phyloP scores from a whole-genome alignment of 2,888 invertebrate species.

The Apocheima hispidaria region DNA sequence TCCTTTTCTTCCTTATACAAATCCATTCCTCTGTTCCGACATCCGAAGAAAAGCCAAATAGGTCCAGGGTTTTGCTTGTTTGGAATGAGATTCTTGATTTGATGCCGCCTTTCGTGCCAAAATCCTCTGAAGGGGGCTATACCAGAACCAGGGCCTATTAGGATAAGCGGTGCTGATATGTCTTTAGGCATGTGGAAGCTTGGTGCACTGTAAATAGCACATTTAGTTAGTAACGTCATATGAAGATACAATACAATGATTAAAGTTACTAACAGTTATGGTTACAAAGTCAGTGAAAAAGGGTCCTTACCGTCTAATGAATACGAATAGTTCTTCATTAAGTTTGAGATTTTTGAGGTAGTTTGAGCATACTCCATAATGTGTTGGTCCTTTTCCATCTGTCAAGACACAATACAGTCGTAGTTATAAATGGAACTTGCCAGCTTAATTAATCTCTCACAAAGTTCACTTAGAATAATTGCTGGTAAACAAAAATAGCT shows the following conservation, averaged over 20 bases:
- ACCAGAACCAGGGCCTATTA: slow-evolving; percentile 97
- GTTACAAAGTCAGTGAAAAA: neutral
- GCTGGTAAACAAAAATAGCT: no score
- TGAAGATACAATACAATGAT: neutral
- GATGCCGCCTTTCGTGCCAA: slow-evolving; percentile 92
- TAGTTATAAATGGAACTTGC: no score
- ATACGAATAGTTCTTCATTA: slow-evolving; percentile 89
- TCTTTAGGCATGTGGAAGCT: slow-evolving; percentile 94
- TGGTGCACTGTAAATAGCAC: slow-evolving; percentile 88
- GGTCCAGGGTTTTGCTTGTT: slow-evolving; percentile 62
- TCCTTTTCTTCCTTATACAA: slow-evolving; percentile 93
- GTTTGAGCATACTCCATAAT: slow-evolving; percentile 97
- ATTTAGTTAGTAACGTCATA: slow-evolving; percentile 31
- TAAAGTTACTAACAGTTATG: neutral
- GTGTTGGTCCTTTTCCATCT: slow-evolving; percentile 93
- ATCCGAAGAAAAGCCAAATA: slow-evolving; percentile 95
- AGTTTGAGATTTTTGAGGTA: slow-evolving; percentile 91
- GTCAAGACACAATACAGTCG: no score
- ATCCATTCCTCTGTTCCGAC: slow-evolving; percentile 92
- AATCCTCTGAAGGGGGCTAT: slow-evolving; percentile 97
- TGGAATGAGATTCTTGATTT: slow-evolving; percentile 54
- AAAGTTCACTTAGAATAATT: no score
- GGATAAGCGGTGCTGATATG: slow-evolving; percentile 90
- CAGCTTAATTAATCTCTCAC: no score
- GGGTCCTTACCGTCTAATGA: slow-evolving; percentile 92